Evolutionary conservation across 2,797 vertebrate genomes (phyloP), one percentile per base, ranked within the genome.

Genomic region (Pteronotus mesoamericanus): DNA sequence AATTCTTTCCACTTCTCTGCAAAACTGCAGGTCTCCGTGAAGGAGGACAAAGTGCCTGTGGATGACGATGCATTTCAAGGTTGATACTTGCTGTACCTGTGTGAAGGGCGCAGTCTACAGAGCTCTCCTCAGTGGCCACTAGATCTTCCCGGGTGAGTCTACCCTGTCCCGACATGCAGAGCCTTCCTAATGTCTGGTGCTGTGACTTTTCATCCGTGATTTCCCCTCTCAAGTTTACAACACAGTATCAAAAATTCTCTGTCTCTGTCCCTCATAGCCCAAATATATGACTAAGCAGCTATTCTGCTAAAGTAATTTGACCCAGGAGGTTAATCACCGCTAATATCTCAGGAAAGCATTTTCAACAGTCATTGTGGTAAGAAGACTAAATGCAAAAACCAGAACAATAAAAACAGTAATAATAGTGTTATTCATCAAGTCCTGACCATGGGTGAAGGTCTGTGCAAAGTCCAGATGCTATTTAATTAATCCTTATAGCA

Each of bases 331-430:
- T 95, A 93, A 82, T 94, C 82, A 51, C 75, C 37, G 61, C 22
- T 90, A 66, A 59, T 64, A 39, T 94, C 82, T 75, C 74, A 91
- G 59, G 71, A 72, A 96, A 80, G 22, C 34, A 79, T 96, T 90
- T 86, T 46, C 19, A 39, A 42, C 37, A 68, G 68, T 86, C 44
- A 10, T 66, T 87, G 53, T 2, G 18, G 6, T 64, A 87, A 64
- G 22, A 83, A 91, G 64, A 95, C 82, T 9, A 91, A 90, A 83
- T 94, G 18, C 6, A 72, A 83, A 74, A 86, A 64, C 14, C n/a
- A 71, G 53, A 90, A 79, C 32, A 94, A 78, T 75, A 55, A 53
- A 72, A 89, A 48, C 2, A 48, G 19, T 21, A 68, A 44, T 48
- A 80, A 68, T 53, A 37, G 3, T 53, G 21, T 61, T 55, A 69